Evolutionary conservation across 2,888 invertebrate species (phyloP), one percentile per base, ranked within the genome.

Genomic region (Octodonta nipae): DNA sequence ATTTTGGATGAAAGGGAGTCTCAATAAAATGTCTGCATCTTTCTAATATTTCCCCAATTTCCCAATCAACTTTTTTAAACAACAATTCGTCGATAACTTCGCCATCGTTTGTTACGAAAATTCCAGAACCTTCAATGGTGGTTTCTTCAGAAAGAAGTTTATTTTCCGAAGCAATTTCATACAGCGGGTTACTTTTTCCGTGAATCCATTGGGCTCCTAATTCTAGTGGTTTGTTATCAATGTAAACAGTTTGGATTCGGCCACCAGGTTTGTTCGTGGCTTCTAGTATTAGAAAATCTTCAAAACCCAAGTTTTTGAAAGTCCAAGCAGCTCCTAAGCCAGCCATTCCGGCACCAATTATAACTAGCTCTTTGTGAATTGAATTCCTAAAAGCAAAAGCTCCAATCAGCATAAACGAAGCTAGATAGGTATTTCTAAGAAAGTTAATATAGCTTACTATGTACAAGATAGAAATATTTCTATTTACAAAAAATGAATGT

Each of bases 161-260:
- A 34, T 65, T 48, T 10, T 63, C 36, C 30, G 58, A 42, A 7
- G 71, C 67, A 13, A 70, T 50, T 38, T 64, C 49, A 34, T 64
- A 71, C 13, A 74, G 50, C n/a, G 55, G 50, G 49, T 69, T 74
- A 30, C 59, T 50, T 33, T 66, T 64, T 1, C 74, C 74, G 45
- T 76, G 75, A 22, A 76, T 52, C 71, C 73, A 76, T 48, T 75
- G 75, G 1, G 75, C 75, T 2, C 77, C 76, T 13, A 66, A 43
- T 50, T 76, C 76, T 28, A 75, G 47, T 38, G 64, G 54, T 15
- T 54, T 52, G 5, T 55, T 46, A 29, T 63, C 57, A 40, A 64
- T 53, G 4, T 50, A 39, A 14, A 64, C 36, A 0, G 73, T 67
- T 26, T 54, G 44, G 33, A 73, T 65, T 43, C 75, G 56, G 8